These are phyloP conservation scores for Proctacanthus coquilletti DNA, from an alignment of 1,140 invertebrate genomes.

Conservation along the genomic window DNA sequence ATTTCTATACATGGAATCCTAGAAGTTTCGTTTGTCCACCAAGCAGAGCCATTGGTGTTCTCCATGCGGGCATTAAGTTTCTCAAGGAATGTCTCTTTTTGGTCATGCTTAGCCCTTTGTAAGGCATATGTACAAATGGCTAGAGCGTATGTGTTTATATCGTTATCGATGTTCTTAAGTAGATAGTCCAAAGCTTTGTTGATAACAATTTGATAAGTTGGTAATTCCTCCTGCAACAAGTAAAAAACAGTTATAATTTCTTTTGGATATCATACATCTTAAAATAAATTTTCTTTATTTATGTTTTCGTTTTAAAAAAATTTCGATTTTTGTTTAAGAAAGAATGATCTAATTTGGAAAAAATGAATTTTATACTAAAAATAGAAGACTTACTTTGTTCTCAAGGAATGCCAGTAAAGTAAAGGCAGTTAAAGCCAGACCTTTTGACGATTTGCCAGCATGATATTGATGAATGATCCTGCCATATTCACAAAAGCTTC, in stretches of 20 bases:
- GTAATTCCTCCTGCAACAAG: constrained; percentile 18
- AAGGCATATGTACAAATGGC: constrained; percentile 63
- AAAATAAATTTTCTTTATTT: no score
- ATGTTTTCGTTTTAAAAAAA: neutral
- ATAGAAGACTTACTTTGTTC: constrained; percentile 32
- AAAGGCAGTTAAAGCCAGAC: constrained; percentile 70
- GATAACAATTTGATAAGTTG: constrained; percentile 43
- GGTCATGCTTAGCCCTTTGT: constrained; percentile 50
- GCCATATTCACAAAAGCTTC: constrained; percentile 69
- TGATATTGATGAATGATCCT: constrained; percentile 56
- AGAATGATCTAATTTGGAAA: neutral
- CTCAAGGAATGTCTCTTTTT: constrained; percentile 7
- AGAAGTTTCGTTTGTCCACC: constrained; percentile 13
- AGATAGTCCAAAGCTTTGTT: constrained; percentile 70
- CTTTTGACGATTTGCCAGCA: constrained; percentile 48
- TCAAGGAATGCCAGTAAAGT: constrained; percentile 69
- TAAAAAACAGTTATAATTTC: constrained; percentile 7
- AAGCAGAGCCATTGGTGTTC: constrained; percentile 22
- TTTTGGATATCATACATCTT: neutral
- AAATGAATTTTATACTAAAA: no score
- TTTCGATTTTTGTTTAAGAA: neutral
- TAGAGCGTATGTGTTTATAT: constrained; percentile 61
- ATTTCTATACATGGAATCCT: constrained; percentile 54
- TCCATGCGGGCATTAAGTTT: constrained; percentile 2
- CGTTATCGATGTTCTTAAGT: constrained; percentile 48